Evolutionary conservation across 2,113 vertebrate species (phyloP).

Genomic region (Onychorhynchus coronatus): DNA sequence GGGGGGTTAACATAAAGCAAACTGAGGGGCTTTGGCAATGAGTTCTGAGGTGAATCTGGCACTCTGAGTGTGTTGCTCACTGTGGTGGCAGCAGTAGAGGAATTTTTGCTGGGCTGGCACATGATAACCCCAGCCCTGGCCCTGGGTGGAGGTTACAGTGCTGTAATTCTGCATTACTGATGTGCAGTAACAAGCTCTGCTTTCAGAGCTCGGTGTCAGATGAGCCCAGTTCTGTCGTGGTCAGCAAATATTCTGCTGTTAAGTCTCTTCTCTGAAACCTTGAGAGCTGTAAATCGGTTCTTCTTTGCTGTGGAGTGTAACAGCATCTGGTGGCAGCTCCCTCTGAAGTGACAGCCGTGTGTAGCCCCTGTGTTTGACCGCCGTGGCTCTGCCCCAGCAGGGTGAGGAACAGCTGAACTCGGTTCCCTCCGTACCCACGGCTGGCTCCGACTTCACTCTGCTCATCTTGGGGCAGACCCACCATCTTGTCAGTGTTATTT

Average conservation of each 20-base stretch:
- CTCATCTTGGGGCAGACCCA: not conserved
- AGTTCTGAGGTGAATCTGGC: not conserved
- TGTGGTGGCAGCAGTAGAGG: not conserved
- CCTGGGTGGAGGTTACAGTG: not conserved
- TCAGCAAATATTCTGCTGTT: not conserved
- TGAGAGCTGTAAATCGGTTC: not conserved
- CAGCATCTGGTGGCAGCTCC: not conserved
- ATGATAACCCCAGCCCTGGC: rapidly evolving
- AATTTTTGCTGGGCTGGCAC: not conserved
- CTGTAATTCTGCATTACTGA: not conserved
- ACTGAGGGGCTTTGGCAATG: not conserved
- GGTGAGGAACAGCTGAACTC: not conserved
- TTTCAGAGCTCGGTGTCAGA: rapidly evolving
- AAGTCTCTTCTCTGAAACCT: not conserved
- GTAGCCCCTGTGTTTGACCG: not conserved
- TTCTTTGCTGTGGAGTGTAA: not conserved
- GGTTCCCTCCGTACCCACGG: rapidly evolving
- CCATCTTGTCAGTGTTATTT: not conserved
- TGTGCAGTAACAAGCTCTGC: too few species aligned
- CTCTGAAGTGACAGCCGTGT: not conserved
- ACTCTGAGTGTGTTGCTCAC: rapidly evolving
- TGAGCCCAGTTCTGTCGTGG: rapidly evolving
- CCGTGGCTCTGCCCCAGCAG: not conserved
- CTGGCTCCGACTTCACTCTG: not conserved
- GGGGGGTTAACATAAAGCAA: not conserved